phyloP scores from a whole-genome alignment of 2,113 vertebrate species.

The Hydrolagus affinis region DNA sequence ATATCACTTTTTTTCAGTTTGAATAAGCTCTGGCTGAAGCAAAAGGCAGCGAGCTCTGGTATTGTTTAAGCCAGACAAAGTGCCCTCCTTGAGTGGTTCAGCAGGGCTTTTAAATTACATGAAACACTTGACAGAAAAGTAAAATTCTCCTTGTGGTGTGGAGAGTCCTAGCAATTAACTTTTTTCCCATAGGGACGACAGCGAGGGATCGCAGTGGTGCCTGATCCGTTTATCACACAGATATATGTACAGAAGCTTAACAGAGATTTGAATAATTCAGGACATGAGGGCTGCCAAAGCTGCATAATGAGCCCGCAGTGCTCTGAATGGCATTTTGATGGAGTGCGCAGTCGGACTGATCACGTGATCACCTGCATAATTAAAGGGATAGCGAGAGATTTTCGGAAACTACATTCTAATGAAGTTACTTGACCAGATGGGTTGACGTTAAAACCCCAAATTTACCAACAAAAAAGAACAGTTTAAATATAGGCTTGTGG shows the following conservation, averaged over 20 bases:
- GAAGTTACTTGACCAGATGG: constrained; percentile 35
- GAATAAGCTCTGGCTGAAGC: too few species aligned
- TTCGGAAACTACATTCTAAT: constrained; percentile 48
- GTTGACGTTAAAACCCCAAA: not conserved
- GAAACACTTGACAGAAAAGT: constrained; percentile 18
- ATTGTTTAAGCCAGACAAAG: constrained; percentile 51
- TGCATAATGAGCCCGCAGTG: constrained; percentile 63
- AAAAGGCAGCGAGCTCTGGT: constrained; percentile 43
- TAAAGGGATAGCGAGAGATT: constrained; percentile 50
- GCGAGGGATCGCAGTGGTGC: constrained; percentile 48
- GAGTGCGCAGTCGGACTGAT: constrained; percentile 45
- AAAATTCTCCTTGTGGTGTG: constrained; percentile 35
- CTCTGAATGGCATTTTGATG: constrained; percentile 47
- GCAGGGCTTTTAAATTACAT: constrained; percentile 52
- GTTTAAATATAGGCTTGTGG: not conserved
- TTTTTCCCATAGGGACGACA: constrained; percentile 41
- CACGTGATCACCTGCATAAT: constrained; percentile 63
- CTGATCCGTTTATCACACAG: constrained; percentile 62
- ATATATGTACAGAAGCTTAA: constrained; percentile 62
- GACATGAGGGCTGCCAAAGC: constrained; percentile 62
- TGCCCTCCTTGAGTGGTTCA: constrained; percentile 48
- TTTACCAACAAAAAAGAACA: not conserved
- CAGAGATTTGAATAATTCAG: constrained; percentile 82
- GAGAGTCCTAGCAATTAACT: constrained; percentile 41
- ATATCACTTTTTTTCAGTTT: too few species aligned